These are phyloP conservation scores for Norana najaformis DNA, from an alignment of 2,888 invertebrate genomes.

Conservation along the genomic window DNA sequence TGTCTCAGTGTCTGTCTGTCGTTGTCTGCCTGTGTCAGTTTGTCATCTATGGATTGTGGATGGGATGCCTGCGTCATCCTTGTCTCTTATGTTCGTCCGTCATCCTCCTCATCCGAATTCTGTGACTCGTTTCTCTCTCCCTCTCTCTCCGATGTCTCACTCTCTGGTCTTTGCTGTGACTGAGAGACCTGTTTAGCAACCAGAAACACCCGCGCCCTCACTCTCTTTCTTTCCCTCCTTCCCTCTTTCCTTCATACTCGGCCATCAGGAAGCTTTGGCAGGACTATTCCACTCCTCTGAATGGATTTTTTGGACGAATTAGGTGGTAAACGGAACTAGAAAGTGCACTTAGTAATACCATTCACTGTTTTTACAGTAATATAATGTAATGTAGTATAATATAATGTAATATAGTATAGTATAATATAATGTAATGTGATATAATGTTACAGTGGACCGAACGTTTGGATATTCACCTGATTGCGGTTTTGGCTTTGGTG, in stretches of 20 bases:
- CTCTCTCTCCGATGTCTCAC: no score
- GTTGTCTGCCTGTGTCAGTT: background rate
- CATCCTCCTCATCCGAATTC: background rate
- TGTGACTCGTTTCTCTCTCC: background rate
- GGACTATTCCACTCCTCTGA: background rate
- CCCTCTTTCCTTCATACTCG: background rate
- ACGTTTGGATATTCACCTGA: no score
- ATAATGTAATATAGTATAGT: no score
- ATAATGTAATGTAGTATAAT: no score
- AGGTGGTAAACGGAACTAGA: background rate
- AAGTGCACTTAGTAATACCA: background rate
- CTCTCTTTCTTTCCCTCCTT: background rate
- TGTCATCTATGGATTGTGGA: background rate
- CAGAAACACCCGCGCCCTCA: background rate
- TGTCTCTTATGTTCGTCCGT: background rate
- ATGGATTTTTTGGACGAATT: conserved; percentile 1
- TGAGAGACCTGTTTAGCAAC: background rate
- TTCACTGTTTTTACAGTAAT: background rate
- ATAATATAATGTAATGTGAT: no score
- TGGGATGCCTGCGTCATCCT: background rate
- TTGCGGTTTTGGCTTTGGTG: no score
- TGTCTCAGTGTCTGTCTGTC: background rate
- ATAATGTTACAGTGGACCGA: no score
- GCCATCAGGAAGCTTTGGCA: background rate
- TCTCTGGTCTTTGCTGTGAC: background rate